Percentiles rank a stretch among this genome's conserved stretches.
phyloP scores from a whole-genome alignment of 2,113 vertebrate species.

The Puma concolor region DNA sequence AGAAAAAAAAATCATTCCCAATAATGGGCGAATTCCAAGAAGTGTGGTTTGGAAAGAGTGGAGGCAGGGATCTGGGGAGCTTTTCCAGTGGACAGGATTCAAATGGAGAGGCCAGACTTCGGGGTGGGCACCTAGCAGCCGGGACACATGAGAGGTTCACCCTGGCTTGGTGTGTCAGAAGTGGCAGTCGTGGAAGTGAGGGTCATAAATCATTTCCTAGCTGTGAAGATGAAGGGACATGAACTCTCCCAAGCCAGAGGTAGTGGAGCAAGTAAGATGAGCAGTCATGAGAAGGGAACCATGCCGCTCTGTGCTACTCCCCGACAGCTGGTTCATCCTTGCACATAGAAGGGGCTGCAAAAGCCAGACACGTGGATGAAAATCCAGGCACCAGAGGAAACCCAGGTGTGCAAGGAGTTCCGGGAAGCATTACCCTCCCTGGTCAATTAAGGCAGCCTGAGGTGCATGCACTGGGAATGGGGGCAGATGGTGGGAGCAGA shows the following conservation, averaged over 20 bases:
- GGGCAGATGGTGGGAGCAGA: not conserved
- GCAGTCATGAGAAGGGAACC: fast-evolving
- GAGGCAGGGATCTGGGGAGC: not conserved
- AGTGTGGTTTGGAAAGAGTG: not conserved
- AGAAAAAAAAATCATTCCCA: conserved; percentile 28
- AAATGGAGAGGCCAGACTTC: not conserved
- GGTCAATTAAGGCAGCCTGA: not conserved
- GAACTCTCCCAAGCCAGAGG: not conserved
- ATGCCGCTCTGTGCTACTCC: not conserved
- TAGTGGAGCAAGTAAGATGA: not conserved
- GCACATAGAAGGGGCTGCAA: not conserved
- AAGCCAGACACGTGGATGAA: not conserved
- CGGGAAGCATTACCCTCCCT: not conserved
- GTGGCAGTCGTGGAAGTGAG: not conserved
- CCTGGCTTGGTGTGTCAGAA: not conserved
- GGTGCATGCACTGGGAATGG: fast-evolving
- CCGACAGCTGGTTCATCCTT: not conserved
- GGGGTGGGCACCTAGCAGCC: fast-evolving
- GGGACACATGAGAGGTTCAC: not conserved
- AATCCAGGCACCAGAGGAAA: not conserved
- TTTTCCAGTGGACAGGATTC: not conserved
- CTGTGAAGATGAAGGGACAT: conserved; percentile 19
- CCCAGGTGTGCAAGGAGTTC: not conserved
- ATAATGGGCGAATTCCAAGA: conserved; percentile 21
- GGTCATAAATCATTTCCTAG: not conserved